phyloP scores from a whole-genome alignment of 2,888 invertebrate species.

The Drosophila ezoana region DNA sequence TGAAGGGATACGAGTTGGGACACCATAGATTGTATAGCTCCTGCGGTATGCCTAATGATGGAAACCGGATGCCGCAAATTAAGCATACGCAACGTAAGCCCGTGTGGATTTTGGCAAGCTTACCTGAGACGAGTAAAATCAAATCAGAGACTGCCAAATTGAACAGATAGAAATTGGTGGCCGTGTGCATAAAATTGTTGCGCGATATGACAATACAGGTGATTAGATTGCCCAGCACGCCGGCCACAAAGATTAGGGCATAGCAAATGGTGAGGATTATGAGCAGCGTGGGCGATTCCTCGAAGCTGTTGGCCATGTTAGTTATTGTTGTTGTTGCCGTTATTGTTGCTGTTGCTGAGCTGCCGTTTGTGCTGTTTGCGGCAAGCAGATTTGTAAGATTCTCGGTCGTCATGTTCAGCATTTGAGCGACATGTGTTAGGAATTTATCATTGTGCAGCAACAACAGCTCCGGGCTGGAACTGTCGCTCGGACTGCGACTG shows the following conservation, averaged over 20 bases:
- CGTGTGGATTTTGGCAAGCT: conserved; percentile 59
- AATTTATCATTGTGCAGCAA: conserved; percentile 81
- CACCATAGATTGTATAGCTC: conserved; percentile 92
- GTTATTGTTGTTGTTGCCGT: conserved; percentile 1
- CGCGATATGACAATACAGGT: conserved; percentile 93
- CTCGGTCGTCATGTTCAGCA: conserved; percentile 81
- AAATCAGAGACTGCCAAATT: conserved; percentile 94
- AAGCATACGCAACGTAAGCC: conserved; percentile 38
- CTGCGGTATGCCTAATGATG: conserved; percentile 88
- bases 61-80: conserved; percentile 32
- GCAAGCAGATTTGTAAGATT: conserved; percentile 78
- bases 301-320: conserved; percentile 21
- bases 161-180: conserved; percentile 93
- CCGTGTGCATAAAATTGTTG: conserved; percentile 93
- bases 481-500: conserved; percentile 7
- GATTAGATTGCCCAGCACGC: conserved; percentile 92
- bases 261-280: conserved; percentile 89
- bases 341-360: conserved; percentile 7
- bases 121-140: conserved; percentile 90
- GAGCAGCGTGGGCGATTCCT: conserved; percentile 70
- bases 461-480: conserved; percentile 62
- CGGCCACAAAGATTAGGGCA: conserved; percentile 87
- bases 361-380: conserved; percentile 42
- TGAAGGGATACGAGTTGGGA: conserved; percentile 90
- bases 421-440: conserved; percentile 80